Base-by-base conservation (phyloP, 37 sponge, comb jelly and placozoan species). In the Halichondria panicea region DNA sequence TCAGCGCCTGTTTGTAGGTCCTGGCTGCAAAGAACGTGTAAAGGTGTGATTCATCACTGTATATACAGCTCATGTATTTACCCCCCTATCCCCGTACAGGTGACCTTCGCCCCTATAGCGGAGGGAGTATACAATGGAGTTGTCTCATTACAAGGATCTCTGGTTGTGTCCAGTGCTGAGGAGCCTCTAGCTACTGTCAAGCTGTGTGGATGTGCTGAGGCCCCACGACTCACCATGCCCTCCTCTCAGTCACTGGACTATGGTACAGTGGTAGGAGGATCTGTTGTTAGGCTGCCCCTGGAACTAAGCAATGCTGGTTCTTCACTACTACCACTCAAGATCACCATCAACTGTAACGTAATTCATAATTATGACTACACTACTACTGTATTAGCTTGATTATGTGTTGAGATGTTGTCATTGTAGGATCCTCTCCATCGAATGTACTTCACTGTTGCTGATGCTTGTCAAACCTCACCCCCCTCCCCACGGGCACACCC, bases 191-290 rank as follows among this genome's bases (percentile, higher is more conserved):
- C 79, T 27, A 70, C 32, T 21, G 53, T 84, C 35, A 54, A 80
- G 24, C 28, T 89, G 22, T 84, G 80, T 59, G 85, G 85, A 0
- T 27, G 21, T 30, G 86, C 91, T 4, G 86, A 84, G 44, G 50
- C 70, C 27, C 86, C 86, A 38, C 70, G 66, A 43, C n/a, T 90
- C 9, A n/a, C 2, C n/a, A 54, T 35, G 37, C 13, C 54, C 30
- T 22, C 41, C 21, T 40, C 52, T 27, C 34, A 59, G 48, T 36
- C 44, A 27, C 66, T 85, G 70, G 78, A 81, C 68, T 90, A 77
- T 77, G 91, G 91, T 22, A 34, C 65, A n/a, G 52, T 90, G 48
- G 55, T 80, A 74, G 54, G 64, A 7, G 86, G 91, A 40, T 35
- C 75, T 55, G 45, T 78, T 1, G 27, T 43, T 22, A 13, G 59